A percentile compares a stretch with the other conserved stretches of the same genome.
Evolutionary conservation across 1,140 invertebrate genomes (phyloP).

Genomic region (Bombus confusus): DNA sequence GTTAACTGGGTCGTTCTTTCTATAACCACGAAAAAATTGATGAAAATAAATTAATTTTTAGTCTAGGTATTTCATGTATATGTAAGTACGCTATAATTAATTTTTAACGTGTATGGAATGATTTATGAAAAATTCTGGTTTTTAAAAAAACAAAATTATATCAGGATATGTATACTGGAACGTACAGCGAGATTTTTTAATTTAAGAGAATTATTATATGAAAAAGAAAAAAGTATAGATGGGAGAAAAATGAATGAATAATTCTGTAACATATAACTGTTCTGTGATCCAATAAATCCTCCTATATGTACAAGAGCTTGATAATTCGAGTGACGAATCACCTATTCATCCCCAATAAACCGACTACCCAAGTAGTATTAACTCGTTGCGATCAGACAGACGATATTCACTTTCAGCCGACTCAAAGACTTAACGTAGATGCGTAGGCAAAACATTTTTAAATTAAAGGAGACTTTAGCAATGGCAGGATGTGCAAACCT

Average conservation of each 20-base stretch:
- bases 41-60: not conserved
- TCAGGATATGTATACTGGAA: not conserved
- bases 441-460: not conserved
- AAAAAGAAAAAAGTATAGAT: not conserved
- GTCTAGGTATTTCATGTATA: not conserved
- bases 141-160: not conserved
- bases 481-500: not conserved
- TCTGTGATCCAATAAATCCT: too few relatives aligned
- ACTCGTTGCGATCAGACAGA: not conserved
- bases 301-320: not conserved
- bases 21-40: not conserved
- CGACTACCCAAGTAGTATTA: not conserved
- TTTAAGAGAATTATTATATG: not conserved
- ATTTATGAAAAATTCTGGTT: not conserved
- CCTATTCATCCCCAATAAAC: not conserved
- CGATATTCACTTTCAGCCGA: not conserved
- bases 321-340: not conserved
- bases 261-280: too few relatives aligned
- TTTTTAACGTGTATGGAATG: not conserved
- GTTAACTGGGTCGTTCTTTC: too few relatives aligned
- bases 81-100: not conserved
- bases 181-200: not conserved
- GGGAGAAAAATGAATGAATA: too few relatives aligned
- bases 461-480: not conserved
- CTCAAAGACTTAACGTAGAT: not conserved